These are phyloP conservation scores for Pammene aurita DNA, from an alignment of 2,888 invertebrate species.

Conservation along the genomic window DNA sequence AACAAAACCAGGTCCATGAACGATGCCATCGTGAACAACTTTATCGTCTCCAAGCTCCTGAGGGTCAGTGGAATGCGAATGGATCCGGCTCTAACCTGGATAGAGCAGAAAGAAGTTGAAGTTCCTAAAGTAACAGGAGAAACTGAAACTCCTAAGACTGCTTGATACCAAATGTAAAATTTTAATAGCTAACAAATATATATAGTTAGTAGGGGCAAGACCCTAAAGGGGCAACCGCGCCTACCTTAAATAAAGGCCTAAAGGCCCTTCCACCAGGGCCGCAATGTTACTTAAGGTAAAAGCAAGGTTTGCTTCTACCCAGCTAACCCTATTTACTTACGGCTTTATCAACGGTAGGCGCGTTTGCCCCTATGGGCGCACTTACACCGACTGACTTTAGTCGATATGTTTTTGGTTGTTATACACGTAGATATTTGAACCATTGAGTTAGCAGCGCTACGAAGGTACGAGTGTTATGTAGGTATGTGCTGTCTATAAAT, in stretches of 20 bases:
- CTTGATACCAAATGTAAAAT: neutral
- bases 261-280: too few relatives aligned
- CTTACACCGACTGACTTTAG: too few relatives aligned
- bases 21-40: slow-evolving; percentile 55
- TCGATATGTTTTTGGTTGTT: neutral
- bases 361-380: too few relatives aligned
- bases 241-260: too few relatives aligned
- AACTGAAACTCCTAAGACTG: neutral
- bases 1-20: slow-evolving; percentile 58
- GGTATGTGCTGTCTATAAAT: slow-evolving; percentile 17
- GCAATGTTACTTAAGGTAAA: too few relatives aligned
- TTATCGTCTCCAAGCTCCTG: slow-evolving; percentile 57
- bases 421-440: too few relatives aligned
- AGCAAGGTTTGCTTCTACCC: too few relatives aligned
- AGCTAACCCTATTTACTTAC: too few relatives aligned
- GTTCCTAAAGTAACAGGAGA: neutral
- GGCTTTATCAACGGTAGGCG: too few relatives aligned
- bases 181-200: neutral
- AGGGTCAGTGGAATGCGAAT: slow-evolving; percentile 43
- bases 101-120: neutral
- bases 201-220: too few relatives aligned
- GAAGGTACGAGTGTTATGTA: slow-evolving; percentile 10
- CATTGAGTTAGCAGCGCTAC: too few relatives aligned
- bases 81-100: neutral
- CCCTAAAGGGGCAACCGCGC: too few relatives aligned